Base-by-base conservation (phyloP, 2,888 invertebrate genomes). In the Arctia plantaginis region DNA sequence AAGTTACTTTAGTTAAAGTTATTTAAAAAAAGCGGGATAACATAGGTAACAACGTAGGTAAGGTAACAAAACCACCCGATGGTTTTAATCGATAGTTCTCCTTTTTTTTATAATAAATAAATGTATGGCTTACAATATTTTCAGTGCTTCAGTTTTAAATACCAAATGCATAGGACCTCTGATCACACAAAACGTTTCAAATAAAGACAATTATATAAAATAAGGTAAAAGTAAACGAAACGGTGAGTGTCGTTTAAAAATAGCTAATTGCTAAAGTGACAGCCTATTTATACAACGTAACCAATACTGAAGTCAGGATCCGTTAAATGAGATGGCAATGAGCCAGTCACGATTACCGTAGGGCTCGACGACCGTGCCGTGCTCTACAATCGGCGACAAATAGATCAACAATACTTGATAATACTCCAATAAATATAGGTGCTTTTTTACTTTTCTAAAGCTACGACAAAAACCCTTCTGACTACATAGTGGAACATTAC, bases 311-410 rank as follows among this genome's bases (percentile, higher is more conserved):
- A 74, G 51, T 71, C 69, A 69, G 67, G 65, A 64, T 70, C 59
- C 27, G 67, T 33, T 62, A 30, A 30, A 62, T 70, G 76, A 72
- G 47, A 71, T 82, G 80, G 77, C 77, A 82, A 78, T 80, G 72
- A 79, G 71, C 72, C 72, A 72, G 79, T 80, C 83, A 80, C 79
- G 82, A 72, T 62, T 72, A 41, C 47, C n/a, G 66, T 70, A 80
- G 66, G 77, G 66, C 74, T 71, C 30, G 73, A 35, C 55, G 66
- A 73, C 66, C 66, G 69, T 73, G 68, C 72, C 27, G 47, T 73
- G 23, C 35, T 69, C 23, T 10, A 73, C 39, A 33, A 66, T 73
- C 4, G 20, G 0, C 15, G 30, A 30, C 59, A 59, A 69, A 73
- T 69, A 69, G 68, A 68, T 68, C 47, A 27, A 20, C 27, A 23